phyloP scores from a whole-genome alignment of 2,888 invertebrate species.

The Troilus luridus region DNA sequence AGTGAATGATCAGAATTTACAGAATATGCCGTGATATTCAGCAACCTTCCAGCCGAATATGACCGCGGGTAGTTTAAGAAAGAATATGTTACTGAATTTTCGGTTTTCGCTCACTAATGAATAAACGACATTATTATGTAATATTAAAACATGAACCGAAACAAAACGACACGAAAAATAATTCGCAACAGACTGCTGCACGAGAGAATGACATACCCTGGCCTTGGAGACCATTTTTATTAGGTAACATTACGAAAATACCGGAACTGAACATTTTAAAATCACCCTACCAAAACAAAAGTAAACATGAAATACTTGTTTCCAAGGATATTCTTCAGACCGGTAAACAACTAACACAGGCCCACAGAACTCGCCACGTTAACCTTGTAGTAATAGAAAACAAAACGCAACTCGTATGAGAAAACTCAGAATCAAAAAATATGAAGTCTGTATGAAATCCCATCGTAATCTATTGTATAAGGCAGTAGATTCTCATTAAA shows the following conservation, averaged over 20 bases:
- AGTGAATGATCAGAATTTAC: neutral
- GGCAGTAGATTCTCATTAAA: neutral
- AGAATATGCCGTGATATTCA: neutral
- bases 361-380: neutral
- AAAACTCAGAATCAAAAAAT: neutral
- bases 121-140: too few relatives aligned
- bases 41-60: neutral
- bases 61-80: neutral
- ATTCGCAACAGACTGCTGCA: neutral
- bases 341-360: neutral
- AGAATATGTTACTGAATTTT: neutral
- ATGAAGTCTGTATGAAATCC: neutral
- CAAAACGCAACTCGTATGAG: neutral
- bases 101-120: too few relatives aligned
- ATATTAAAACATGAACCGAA: neutral
- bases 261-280: neutral
- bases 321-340: neutral
- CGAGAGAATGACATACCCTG: neutral
- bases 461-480: neutral
- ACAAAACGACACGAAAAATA: neutral
- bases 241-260: constrained; percentile 9
- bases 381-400: neutral
- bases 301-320: constrained; percentile 8
- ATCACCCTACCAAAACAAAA: neutral
- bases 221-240: constrained; percentile 17